Percentiles rank a stretch among this genome's conserved stretches.
Evolutionary conservation across 2,113 vertebrate species (phyloP).

Genomic region (Halichoeres trimaculatus): DNA sequence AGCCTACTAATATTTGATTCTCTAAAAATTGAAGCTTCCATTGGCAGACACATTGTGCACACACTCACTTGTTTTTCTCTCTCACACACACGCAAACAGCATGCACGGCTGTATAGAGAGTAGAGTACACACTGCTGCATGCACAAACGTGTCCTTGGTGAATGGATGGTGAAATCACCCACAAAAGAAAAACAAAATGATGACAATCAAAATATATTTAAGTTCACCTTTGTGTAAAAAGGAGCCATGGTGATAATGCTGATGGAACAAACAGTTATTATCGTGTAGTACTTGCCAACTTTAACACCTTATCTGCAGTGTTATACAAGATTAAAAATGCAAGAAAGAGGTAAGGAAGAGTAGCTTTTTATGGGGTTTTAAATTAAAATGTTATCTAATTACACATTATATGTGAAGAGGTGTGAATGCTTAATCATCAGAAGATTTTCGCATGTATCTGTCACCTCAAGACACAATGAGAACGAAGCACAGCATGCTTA

Average conservation of each 20-base stretch:
- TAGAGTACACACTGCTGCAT: not conserved
- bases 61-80: not conserved
- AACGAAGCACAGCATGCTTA: too few species aligned
- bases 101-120: conserved; percentile 13
- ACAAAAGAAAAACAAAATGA: not conserved
- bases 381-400: too few species aligned
- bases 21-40: conserved; percentile 56
- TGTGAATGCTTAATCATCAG: not conserved
- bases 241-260: not conserved
- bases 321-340: not conserved
- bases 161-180: conserved; percentile 27
- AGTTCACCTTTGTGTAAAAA: conserved; percentile 4
- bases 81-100: conserved; percentile 17
- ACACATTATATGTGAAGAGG: not conserved
- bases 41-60: conserved; percentile 35
- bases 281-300: not conserved
- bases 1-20: conserved; percentile 76
- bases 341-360: not conserved
- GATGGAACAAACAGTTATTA: not conserved
- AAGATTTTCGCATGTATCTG: not conserved
- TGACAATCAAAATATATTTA: not conserved
- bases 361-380: not conserved
- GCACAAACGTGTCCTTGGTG: not conserved
- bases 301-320: not conserved
- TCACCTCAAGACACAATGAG: not conserved